Percentiles rank a stretch among this genome's conserved stretches.
These are phyloP conservation scores for Columbina picui DNA, from an alignment of 2,113 vertebrate genomes.

Conservation along the genomic window DNA sequence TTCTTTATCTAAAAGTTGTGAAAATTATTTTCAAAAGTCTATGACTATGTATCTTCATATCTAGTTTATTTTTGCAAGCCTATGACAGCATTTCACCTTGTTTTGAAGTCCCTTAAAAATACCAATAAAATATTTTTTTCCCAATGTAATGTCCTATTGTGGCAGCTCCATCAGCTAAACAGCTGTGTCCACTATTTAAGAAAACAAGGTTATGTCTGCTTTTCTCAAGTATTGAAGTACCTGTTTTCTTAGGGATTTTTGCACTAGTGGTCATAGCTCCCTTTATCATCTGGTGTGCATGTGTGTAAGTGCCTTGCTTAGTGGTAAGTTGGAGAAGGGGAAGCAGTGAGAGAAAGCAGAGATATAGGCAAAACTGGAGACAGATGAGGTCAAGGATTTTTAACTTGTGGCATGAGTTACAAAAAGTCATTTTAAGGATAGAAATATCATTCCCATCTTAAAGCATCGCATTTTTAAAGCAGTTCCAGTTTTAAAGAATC, in stretches of 20 bases:
- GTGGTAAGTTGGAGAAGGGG: background rate
- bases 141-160: background rate
- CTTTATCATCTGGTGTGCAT: background rate
- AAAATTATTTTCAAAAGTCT: background rate
- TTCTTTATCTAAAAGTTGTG: background rate
- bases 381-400: background rate
- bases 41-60: background rate
- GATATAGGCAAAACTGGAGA: background rate
- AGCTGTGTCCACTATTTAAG: background rate
- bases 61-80: background rate
- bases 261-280: background rate
- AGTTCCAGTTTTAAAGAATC: background rate
- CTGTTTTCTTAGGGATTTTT: background rate
- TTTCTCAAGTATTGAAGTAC: background rate
- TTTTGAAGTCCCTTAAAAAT: background rate
- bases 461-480: background rate
- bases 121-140: background rate
- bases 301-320: background rate
- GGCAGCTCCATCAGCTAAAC: background rate
- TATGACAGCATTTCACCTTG: background rate
- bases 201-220: background rate
- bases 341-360: background rate
- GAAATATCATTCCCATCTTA: background rate
- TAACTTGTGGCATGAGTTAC: background rate
- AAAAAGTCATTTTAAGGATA: background rate